Evolutionary conservation across 1,140 invertebrate genomes (phyloP).

Genomic region (Drosophila fuyamai): DNA sequence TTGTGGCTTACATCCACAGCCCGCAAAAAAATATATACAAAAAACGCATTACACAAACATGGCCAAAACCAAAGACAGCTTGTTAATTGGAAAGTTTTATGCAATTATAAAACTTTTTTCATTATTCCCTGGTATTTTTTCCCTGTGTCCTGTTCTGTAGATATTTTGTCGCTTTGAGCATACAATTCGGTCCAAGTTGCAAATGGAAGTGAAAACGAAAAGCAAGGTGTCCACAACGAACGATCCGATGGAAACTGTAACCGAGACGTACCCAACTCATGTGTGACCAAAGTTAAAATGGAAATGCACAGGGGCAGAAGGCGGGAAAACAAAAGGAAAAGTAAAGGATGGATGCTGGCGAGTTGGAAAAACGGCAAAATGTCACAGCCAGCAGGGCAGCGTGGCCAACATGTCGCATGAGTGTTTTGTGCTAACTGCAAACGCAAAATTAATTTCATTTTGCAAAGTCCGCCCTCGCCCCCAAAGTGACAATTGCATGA

Average conservation of each 20-base stretch:
- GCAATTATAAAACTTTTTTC: conserved; percentile 83
- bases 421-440: conserved; percentile 66
- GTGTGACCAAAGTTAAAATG: conserved; percentile 80
- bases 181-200: conserved; percentile 66
- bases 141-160: conserved; percentile 52
- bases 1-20: conserved; percentile 25
- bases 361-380: conserved; percentile 62
- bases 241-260: conserved; percentile 64
- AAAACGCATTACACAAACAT: conserved; percentile 38
- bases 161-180: conserved; percentile 71
- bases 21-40: conserved; percentile 1
- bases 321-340: conserved; percentile 1
- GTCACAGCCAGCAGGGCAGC: conserved; percentile 54
- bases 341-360: conserved; percentile 9
- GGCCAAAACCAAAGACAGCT: conserved; percentile 69
- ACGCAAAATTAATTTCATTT: conserved; percentile 82
- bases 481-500: conserved; percentile 75
- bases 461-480: conserved; percentile 40
- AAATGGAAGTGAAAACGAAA: conserved; percentile 45
- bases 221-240: conserved; percentile 33
- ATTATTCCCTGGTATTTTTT: conserved; percentile 73
- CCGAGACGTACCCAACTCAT: conserved; percentile 73
- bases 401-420: conserved; percentile 68
- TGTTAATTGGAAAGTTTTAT: conserved; percentile 82
- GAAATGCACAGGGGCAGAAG: conserved; percentile 48